Evolutionary conservation across 2,888 invertebrate species (phyloP), one percentile per base, ranked within the genome.

Genomic region (Cantharis rufa): DNA sequence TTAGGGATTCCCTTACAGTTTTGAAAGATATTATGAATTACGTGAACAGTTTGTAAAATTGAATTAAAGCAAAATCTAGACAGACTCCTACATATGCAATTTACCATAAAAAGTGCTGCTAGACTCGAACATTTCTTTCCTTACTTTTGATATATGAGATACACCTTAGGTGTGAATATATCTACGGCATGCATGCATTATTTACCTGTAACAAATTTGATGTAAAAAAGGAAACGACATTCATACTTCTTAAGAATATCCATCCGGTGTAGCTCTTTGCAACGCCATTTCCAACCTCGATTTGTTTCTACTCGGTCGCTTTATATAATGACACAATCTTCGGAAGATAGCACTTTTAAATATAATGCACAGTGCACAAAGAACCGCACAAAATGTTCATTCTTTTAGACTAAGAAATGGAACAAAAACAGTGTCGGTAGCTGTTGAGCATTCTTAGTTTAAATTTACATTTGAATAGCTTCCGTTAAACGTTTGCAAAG

Each of bases 261-360:
- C 74, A 73, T 73, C 70, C 74, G 69, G 70, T 69, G 69, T 70
- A 74, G 62, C 70, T 74, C 74, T 70, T 74, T 74, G 64, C 28
- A 11, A 66, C 73, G 24, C 63, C 68, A 72, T 74, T 77, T 71
- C 76, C 69, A 69, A 69, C 74, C 74, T 77, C 81, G 81, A 82
- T 82, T 82, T 82, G 81, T 82, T 81, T 81, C 81, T 80, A 76
- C 81, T 80, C 80, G 72, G 78, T 80, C 80, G 81, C 80, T 81
- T 79, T 77, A 81, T 80, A 82, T 82, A 82, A 82, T 82, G 82
- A 81, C 79, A 81, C 82, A 81, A 80, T 81, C 81, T 81, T 81
- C 81, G 77, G 79, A 77, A 78, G 76, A 79, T 76, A 76, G 78
- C 71, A 79, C 76, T 79, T 75, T 71, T 69, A 73, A 75, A 77